phyloP scores from a whole-genome alignment of 2,888 invertebrate species.

The Drosophila histrio region DNA sequence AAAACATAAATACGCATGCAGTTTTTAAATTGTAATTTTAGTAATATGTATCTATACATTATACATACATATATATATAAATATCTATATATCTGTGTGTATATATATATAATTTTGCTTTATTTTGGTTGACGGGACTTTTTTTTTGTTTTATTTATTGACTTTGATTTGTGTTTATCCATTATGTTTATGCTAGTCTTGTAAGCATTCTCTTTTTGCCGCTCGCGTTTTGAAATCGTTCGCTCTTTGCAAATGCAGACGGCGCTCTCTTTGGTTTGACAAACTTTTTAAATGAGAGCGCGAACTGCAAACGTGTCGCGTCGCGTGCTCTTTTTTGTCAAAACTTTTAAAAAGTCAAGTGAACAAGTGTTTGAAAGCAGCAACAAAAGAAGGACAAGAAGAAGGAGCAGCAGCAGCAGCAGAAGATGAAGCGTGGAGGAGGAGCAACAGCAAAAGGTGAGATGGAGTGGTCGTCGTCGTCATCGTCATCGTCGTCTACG shows the following conservation, averaged over 20 bases:
- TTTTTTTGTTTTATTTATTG: slow-evolving; percentile 69
- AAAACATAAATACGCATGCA: slow-evolving; percentile 80
- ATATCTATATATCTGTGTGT: slow-evolving; percentile 54
- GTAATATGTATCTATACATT: slow-evolving; percentile 62
- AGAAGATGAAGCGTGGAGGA: neutral
- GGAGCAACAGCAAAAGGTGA: slow-evolving; percentile 2
- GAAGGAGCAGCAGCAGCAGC: neutral
- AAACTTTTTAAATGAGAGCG: slow-evolving; percentile 15
- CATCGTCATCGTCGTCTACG: neutral
- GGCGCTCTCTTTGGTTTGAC: slow-evolving; percentile 11
- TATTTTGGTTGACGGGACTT: slow-evolving; percentile 85
- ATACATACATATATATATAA: slow-evolving; percentile 41
- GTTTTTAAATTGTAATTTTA: slow-evolving; percentile 77
- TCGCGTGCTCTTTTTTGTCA: slow-evolving; percentile 9
- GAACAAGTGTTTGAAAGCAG: slow-evolving; percentile 11
- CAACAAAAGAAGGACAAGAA: neutral
- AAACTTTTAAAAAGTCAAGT: slow-evolving; percentile 37
- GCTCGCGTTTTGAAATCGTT: slow-evolving; percentile 10
- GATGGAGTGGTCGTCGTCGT: neutral
- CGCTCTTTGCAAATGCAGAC: slow-evolving; percentile 7
- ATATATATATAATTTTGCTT: slow-evolving; percentile 75
- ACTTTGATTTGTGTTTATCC: slow-evolving; percentile 64
- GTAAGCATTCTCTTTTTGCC: slow-evolving; percentile 53
- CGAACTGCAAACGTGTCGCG: slow-evolving; percentile 8
- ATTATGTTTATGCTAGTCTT: slow-evolving; percentile 58